These are phyloP conservation scores for Misgurnus mizolepis DNA, from an alignment of 2,113 vertebrate species.

Conservation along the genomic window DNA sequence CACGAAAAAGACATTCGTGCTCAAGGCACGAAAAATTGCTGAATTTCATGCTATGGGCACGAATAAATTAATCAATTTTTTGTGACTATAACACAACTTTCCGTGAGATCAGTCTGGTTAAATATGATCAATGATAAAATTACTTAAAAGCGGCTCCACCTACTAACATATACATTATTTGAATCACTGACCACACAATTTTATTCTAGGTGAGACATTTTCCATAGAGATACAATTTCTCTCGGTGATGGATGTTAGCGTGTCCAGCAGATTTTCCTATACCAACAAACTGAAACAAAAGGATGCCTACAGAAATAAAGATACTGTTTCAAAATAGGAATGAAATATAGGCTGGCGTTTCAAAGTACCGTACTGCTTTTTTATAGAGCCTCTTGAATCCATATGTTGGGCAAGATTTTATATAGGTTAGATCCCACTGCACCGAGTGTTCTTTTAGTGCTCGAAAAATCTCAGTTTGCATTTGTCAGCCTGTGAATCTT, in stretches of 20 bases:
- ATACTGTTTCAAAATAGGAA: neutral
- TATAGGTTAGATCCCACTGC: slow-evolving; percentile 24
- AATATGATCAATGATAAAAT: neutral
- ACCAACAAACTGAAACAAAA: neutral
- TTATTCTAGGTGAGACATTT: slow-evolving; percentile 2
- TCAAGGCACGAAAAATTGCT: too few relatives aligned
- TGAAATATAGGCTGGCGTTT: neutral
- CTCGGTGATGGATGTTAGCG: neutral
- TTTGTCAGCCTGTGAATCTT: neutral
- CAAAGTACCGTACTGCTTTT: neutral
- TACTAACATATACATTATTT: neutral
- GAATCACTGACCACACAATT: neutral
- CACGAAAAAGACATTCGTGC: too few relatives aligned
- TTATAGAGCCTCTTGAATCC: slow-evolving; percentile 18
- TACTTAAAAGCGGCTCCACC: neutral
- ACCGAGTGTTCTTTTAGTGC: neutral
- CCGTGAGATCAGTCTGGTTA: too few relatives aligned
- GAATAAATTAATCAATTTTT: too few relatives aligned
- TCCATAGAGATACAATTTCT: neutral
- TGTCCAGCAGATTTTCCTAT: neutral
- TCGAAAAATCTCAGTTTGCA: neutral
- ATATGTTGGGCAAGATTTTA: slow-evolving; percentile 16
- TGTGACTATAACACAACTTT: too few relatives aligned
- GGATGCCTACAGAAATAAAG: neutral
- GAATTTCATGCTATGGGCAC: too few relatives aligned